Base-by-base conservation (phyloP, 2,113 vertebrate species). In the Heterocephalus glaber region DNA sequence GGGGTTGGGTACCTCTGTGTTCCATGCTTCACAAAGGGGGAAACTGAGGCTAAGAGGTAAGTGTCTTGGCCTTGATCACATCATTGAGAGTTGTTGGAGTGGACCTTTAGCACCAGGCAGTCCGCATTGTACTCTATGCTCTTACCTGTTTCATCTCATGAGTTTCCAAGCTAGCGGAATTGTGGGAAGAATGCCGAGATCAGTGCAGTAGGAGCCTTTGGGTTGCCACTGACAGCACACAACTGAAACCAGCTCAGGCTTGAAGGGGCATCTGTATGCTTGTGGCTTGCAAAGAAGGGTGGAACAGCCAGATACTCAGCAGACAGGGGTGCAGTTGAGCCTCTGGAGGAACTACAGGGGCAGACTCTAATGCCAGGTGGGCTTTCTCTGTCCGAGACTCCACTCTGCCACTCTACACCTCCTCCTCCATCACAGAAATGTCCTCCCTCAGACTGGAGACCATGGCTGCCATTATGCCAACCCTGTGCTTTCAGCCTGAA, bases 51-150 rank as follows among this genome's bases (percentile, higher is more conserved):
- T n/a, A 54, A 35, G 68, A 44, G 52, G 33, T 44, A 19, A 33
- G 8, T 60, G 12, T 87, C 76, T 47, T 33, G 49, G 77, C 83
- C 63, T 60, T 72, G 44, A 33, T 63, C 66, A 49, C 49, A 54
- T 38, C 61, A 33, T 60, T 24, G 22, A 68, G 79, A 61, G 17
- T 63, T 58, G 6, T 30, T 6, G 0, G 77, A 93, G 52, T n/a
- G 38, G 41, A 70, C 26, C 14, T 9, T n/a, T 68, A 30, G 24
- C 17, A 17, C 63, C 20, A 35, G 38, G 84, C 10, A 4, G 28
- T 13, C 35, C 3, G 0, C 28, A 13, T 11, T 1, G 1, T 33
- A 63, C 13, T 30, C 65, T 33, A 26, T 4, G 3, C 5, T 54
- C 4, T 28, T 52, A 19, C 20, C 63, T 38, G 1, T 52, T n/a